Evolutionary conservation across 2,113 vertebrate genomes (phyloP).

Genomic region (Tachycineta bicolor): DNA sequence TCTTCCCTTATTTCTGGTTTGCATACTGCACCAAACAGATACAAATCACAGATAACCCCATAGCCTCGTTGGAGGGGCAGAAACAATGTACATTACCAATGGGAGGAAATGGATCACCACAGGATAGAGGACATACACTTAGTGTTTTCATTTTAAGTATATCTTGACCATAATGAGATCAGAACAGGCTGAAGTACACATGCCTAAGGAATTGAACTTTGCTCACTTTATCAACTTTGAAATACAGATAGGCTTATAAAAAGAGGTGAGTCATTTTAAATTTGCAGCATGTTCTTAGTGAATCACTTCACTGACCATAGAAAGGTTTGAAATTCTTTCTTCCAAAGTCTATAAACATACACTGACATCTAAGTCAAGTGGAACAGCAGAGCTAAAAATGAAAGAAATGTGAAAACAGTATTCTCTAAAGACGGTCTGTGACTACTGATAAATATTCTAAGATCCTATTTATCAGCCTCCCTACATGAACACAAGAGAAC

Average conservation of each 20-base stretch:
- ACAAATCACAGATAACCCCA: not conserved
- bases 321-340: not conserved
- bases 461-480: not conserved
- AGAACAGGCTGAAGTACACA: not conserved
- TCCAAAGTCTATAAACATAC: not conserved
- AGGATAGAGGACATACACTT: not conserved
- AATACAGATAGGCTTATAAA: not conserved
- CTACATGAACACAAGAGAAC: not conserved
- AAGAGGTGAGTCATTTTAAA: not conserved
- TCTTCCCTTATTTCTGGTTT: not conserved
- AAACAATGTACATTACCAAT: not conserved
- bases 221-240: constrained; percentile 5
- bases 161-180: not conserved
- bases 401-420: not conserved
- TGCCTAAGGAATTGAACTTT: constrained; percentile 8
- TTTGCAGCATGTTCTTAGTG: not conserved
- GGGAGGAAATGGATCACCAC: not conserved
- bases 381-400: not conserved
- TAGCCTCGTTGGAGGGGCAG: accelerated
- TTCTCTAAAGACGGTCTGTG: not conserved
- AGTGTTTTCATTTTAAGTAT: not conserved
- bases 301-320: not conserved
- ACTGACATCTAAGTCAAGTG: not conserved
- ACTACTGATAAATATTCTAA: not conserved
- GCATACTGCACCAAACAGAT: not conserved